These are phyloP conservation scores for Antheraea assamensis DNA, from an alignment of 2,888 invertebrate genomes.

Conservation along the genomic window DNA sequence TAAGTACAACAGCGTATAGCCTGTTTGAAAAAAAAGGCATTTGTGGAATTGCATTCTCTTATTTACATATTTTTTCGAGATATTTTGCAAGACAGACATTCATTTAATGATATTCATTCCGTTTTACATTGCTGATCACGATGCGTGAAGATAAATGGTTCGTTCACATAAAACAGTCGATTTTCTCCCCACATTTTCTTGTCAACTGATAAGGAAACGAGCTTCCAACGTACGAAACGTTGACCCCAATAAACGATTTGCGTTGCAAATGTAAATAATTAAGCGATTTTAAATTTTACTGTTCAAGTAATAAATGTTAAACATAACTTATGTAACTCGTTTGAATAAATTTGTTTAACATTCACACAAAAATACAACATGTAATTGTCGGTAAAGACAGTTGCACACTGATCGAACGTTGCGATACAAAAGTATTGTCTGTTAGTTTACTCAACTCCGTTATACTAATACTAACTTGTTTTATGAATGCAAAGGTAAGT, in stretches of 20 bases:
- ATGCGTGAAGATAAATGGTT: conserved; percentile 16
- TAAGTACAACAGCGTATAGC: too few species aligned
- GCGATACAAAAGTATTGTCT: background rate
- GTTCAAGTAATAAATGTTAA: conserved; percentile 22
- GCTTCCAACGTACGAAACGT: conserved; percentile 73
- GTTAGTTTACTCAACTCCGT: background rate
- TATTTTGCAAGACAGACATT: background rate
- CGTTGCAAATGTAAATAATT: conserved; percentile 22
- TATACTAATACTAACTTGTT: too few species aligned
- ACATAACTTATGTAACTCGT: background rate
- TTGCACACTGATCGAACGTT: background rate
- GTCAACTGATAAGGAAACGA: conserved; percentile 65
- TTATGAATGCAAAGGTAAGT: too few species aligned
- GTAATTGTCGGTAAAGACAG: conserved; percentile 17
- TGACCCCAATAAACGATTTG: conserved; percentile 61
- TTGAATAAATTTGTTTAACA: conserved; percentile 16
- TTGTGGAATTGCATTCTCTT: too few species aligned
- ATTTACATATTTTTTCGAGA: background rate
- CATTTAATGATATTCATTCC: conserved; percentile 3
- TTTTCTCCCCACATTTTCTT: conserved; percentile 66
- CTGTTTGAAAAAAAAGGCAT: too few species aligned
- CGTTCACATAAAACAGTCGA: conserved; percentile 29
- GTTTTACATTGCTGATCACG: conserved; percentile 3
- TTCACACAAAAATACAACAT: conserved; percentile 20
- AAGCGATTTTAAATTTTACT: conserved; percentile 34